Conservation (phyloP, 2,797 vertebrate genomes). For the Picus viridis region DNA sequence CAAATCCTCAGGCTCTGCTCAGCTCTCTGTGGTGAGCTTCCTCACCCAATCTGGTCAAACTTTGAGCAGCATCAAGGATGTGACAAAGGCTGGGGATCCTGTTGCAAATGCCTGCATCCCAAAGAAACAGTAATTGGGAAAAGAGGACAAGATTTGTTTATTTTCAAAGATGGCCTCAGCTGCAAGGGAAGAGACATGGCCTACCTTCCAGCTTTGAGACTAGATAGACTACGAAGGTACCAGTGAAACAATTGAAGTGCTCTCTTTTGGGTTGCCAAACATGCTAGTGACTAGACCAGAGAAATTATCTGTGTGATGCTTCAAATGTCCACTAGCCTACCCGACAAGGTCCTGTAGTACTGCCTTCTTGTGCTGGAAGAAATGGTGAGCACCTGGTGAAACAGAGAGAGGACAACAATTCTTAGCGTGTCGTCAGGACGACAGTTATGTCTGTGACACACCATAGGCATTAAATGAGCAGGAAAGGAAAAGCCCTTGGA, state of each 20-base stretch:
- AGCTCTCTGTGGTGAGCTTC: neutral
- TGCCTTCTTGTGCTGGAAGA: neutral
- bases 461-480: conserved; percentile 16
- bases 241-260: neutral
- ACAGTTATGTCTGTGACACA: conserved; percentile 28
- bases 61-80: rapidly evolving
- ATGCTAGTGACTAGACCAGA: neutral
- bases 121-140: neutral
- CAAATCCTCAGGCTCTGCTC: neutral
- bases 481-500: conserved; percentile 17
- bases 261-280: neutral
- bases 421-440: neutral
- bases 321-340: neutral
- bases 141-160: neutral
- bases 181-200: neutral
- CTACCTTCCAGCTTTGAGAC: neutral
- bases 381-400: neutral
- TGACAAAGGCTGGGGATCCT: neutral
- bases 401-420: neutral
- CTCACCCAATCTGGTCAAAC: neutral
- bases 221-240: no score
- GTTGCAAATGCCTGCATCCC: neutral
- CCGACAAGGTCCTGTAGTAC: neutral
- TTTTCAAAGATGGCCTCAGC: neutral
- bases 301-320: neutral